Conservation (phyloP, 1,140 invertebrate species). For the Bilobella aurantiaca region DNA sequence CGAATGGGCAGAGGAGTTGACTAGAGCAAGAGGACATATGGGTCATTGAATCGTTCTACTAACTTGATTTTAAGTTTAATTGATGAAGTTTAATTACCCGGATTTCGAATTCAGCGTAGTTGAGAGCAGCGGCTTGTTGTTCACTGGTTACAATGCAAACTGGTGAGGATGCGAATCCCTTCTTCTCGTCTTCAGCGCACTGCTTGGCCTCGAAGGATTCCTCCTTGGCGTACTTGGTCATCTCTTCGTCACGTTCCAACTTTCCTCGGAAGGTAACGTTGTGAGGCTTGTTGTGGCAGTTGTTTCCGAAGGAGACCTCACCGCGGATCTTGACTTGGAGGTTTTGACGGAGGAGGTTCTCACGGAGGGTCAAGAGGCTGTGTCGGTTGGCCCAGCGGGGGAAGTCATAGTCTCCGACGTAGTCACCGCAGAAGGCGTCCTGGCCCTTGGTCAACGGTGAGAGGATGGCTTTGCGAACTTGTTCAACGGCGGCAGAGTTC, state of each 20-base stretch:
- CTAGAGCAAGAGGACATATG: background rate
- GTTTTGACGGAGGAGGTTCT: constrained; percentile 16
- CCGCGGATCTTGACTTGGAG: constrained; percentile 15
- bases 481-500: constrained; percentile 16
- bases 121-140: constrained; percentile 31
- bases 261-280: constrained; percentile 18
- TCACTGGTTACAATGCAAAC: constrained; percentile 23
- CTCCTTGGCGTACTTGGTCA: constrained; percentile 23
- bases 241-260: constrained; percentile 20
- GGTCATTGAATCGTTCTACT: background rate
- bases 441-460: constrained; percentile 17
- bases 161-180: constrained; percentile 26
- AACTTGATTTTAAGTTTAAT: background rate
- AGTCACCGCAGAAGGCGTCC: constrained; percentile 22
- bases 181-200: constrained; percentile 24
- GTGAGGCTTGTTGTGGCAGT: constrained; percentile 21
- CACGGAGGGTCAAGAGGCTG: constrained; percentile 16
- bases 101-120: constrained; percentile 16
- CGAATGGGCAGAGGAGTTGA: constrained; percentile 13
- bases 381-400: constrained; percentile 15
- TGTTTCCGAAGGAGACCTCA: constrained; percentile 15
- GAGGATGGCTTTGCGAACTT: constrained; percentile 20
- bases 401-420: constrained; percentile 20
- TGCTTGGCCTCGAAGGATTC: constrained; percentile 27
- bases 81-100: background rate